Base-by-base conservation (phyloP, 2,113 vertebrate species). In the Climacteris rufus region DNA sequence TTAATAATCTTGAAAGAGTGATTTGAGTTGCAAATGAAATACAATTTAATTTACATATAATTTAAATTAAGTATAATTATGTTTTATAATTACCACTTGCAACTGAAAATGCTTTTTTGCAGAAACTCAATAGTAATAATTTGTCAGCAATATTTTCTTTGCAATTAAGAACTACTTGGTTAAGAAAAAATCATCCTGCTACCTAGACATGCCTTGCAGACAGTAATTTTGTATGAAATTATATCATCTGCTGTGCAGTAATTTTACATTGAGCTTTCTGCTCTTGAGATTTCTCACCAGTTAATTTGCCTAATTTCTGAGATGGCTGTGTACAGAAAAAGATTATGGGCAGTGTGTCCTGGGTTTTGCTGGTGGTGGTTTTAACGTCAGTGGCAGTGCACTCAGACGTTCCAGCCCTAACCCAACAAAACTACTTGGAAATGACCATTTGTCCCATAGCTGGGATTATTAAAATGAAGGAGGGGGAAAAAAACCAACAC, bases 41-140 rank as follows among this genome's bases (percentile, higher is more conserved):
- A 93, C 75, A 92, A 94, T 92, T 95, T 96, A 65, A 94, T 98
- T 97, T 97, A 94, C 63, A 96, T 96, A 68, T 92, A 97, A 96
- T 91, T 97, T 89, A 83, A 92, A 97, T 97, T 95, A 95, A 93
- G 60, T 93, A 56, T 39, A 96, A 63, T 97, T 95, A 92, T 49
- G 45, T 70, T 93, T 86, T 64, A 91, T 93, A 95, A 96, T 92
- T 96, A 85, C 33, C 50, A 94, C 85, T 97, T 93, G 64, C 87
- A 96, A 94, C 53, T 80, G 54, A 92, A 96, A 93, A 94, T 76
- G 61, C 25, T n/a, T 83, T 52, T 93, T 93, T 94, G n/a, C 50
- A 90, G 70, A 96, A 83, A 47, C 47, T 93, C 89, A 90, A 64
- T 28, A 89, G 57, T 74, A 91, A 93, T 91, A 70, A 95, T 86